These are phyloP conservation scores for Rhodophaea formosa DNA, from an alignment of 2,888 invertebrate genomes.

Conservation along the genomic window DNA sequence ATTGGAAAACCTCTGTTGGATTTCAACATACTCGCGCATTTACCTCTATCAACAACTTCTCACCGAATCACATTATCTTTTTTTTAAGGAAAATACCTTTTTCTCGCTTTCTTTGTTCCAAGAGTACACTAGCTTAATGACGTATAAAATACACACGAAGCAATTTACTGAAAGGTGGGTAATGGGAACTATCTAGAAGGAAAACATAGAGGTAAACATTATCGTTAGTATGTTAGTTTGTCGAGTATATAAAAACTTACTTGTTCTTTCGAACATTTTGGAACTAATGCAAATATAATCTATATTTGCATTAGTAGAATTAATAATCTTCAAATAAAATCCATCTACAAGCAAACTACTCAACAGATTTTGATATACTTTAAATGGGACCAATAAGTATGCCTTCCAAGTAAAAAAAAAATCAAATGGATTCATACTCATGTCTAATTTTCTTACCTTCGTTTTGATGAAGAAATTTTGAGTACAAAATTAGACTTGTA, in stretches of 20 bases:
- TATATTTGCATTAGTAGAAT: background rate
- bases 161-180: conserved; percentile 27
- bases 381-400: too few relatives aligned
- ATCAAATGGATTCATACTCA: too few relatives aligned
- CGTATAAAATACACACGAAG: conserved; percentile 18
- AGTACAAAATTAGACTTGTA: too few relatives aligned
- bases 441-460: too few relatives aligned
- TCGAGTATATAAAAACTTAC: background rate
- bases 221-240: background rate
- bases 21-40: conserved; percentile 40
- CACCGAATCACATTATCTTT: conserved; percentile 50
- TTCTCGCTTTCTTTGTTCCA: conserved; percentile 18
- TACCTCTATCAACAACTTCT: conserved; percentile 46
- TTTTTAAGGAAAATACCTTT: conserved; percentile 25
- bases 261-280: background rate
- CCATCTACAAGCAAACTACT: too few relatives aligned
- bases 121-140: conserved; percentile 12
- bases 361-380: too few relatives aligned
- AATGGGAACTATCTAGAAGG: conserved; percentile 24
- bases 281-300: background rate
- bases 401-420: too few relatives aligned
- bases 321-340: too few relatives aligned
- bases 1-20: conserved; percentile 32
- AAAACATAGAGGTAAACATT: conserved; percentile 1
- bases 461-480: too few relatives aligned